A percentile compares a stretch with the other conserved stretches of the same genome.
Conservation (phyloP, 2,113 vertebrate genomes). For the Rhadina sibilatrix region DNA sequence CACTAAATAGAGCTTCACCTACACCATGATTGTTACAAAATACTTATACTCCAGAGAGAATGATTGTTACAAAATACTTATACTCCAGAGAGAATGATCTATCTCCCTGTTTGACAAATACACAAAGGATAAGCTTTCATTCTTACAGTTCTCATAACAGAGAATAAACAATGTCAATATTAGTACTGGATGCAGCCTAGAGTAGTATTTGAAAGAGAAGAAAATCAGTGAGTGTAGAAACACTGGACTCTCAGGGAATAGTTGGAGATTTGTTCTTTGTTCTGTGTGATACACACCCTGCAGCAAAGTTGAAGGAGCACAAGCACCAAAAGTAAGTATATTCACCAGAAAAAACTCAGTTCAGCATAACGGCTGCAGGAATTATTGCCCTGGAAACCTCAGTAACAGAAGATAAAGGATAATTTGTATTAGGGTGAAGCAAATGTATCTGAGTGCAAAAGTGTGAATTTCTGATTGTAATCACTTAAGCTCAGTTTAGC, state of each 20-base stretch:
- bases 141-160: background rate
- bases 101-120: background rate
- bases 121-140: background rate
- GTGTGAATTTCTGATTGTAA: background rate
- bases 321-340: background rate
- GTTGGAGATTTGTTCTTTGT: background rate
- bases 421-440: background rate
- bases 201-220: background rate
- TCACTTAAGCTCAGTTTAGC: background rate
- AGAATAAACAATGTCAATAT: background rate
- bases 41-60: background rate
- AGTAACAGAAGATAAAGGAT: background rate
- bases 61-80: background rate
- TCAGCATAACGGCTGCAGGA: background rate
- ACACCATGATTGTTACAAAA: background rate
- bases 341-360: background rate
- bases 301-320: background rate
- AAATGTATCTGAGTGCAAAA: background rate
- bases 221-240: background rate
- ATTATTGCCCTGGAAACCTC: background rate
- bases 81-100: background rate
- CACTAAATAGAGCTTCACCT: background rate
- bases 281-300: background rate
- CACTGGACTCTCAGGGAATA: background rate
- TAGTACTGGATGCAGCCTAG: background rate